Base-by-base conservation (phyloP, 2,888 invertebrate genomes). In the Siphonodentalium dalli region DNA sequence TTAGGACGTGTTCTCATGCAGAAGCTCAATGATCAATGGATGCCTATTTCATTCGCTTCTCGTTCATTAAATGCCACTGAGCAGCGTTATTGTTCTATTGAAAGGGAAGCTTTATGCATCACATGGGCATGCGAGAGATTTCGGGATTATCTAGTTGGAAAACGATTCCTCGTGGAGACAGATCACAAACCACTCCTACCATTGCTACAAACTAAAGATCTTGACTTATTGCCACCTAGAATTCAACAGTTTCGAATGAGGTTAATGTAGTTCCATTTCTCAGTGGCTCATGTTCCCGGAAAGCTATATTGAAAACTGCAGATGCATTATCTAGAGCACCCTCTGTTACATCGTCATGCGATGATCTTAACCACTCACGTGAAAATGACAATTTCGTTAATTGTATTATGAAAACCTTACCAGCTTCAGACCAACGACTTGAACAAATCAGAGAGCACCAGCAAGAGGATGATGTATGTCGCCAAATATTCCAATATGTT, bases 121-220 rank as follows among this genome's bases (percentile, higher is more conserved):
- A 63, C 63, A 13, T 63, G 62, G 62, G 62, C 60, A 0, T 65
- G 60, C 43, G 75, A 79, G 44, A 64, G 66, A 52, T 76, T 81
- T 51, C 48, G 67, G 39, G 68, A 78, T 28, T 80, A 69, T 50
- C 38, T 81, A 9, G 59, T 61, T 11, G 78, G 78, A 8, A 60
- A 61, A 26, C 38, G 63, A 23, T 63, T 81, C 38, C 48, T 28
- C n/a, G 45, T 81, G 1, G 64, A 71, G 57, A 82, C 80, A 0
- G 79, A 82, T 57, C 80, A 81, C 55, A 78, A 77, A 53, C 79
- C 79, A 1, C 56, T 80, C 4, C 50, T 78, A 1, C 58, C 75
- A n/a, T 55, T 82, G 2, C 42, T 82, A 9, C 65, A 72, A 46
- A 68, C 67, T 2, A 80, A 79, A 57, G 56, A 69, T 15, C 54